Evolutionary conservation across 2,113 vertebrate genomes (phyloP), one percentile per base, ranked within the genome.

Genomic region (Psittacula cyanocephala): DNA sequence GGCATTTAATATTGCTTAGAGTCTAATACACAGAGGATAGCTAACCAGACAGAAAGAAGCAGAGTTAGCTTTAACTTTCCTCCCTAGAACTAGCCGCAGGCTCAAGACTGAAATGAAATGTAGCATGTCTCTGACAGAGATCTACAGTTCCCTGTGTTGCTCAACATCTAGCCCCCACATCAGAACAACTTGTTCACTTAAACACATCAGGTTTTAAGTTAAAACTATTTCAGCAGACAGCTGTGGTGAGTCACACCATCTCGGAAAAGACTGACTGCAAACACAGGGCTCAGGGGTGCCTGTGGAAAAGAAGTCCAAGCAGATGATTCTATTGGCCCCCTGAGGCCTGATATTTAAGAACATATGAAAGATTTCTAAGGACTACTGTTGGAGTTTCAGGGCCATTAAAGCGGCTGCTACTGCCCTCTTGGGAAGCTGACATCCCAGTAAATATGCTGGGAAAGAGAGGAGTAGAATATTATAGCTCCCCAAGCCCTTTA

Each of bases 381-480:
- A 88, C 91, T 95, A 93, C 94, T 91, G 94, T 93, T 93, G 89
- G 91, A 86, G 78, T 93, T 93, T 80, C 87, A 83, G 37, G 81
- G 75, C 81, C 63, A 63, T 96, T 95, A 96, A 93, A 95, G 37
- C 25, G 47, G 78, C 85, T 85, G 57, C 91, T 96, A 91, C 85
- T 89, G 63, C 87, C 53, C 89, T 93, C 94, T 46, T 65, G 89
- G 87, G 95, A 95, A 89, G 93, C 70, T 82, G 93, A 49, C 85
- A 91, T 85, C 87, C 75, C 94, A 88, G 89, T 89, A 95, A 88
- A 95, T 10, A 6, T 3, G 62, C 63, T 76, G 75, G 71, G 88
- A 91, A 95, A 89, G 70, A 69, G 49, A 64, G 35, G 25, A 86
- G 60, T 28, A 84, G 80, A 91, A 25, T 19, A 52, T 91, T 93